Conservation (phyloP, 2,888 invertebrate genomes). For the Lissocephala sabroskyi region DNA sequence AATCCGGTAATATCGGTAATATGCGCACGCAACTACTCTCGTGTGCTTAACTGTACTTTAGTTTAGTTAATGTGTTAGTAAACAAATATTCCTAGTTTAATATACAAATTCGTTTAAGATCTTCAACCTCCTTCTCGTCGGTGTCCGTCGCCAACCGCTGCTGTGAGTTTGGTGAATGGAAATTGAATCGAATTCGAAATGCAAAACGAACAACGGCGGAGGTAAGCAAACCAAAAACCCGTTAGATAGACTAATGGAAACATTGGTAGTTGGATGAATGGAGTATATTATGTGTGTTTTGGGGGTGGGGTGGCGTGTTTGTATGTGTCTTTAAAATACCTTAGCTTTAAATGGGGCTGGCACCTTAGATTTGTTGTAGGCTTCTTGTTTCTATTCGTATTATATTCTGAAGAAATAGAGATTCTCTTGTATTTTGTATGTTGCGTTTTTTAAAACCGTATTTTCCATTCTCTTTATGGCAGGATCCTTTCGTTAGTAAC, state of each 20-base stretch:
- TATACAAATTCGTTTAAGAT: conserved; percentile 65
- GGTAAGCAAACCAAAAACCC: conserved; percentile 16
- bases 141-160: conserved; percentile 38
- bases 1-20: too few species aligned
- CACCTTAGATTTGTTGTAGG: background rate
- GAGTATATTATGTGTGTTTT: conserved; percentile 5
- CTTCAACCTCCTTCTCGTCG: conserved; percentile 23
- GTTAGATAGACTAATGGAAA: conserved; percentile 21
- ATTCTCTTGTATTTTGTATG: conserved; percentile 17
- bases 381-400: conserved; percentile 14
- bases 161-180: conserved; percentile 15
- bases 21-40: too few species aligned
- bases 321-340: conserved; percentile 23
- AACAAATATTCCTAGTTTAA: conserved; percentile 65
- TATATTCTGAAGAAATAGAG: conserved; percentile 15
- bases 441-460: conserved; percentile 50
- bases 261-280: too few species aligned
- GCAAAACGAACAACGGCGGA: too few species aligned
- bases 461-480: conserved; percentile 56
- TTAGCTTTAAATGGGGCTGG: conserved; percentile 8
- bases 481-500: conserved; percentile 66
- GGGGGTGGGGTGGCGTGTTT: conserved; percentile 2
- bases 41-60: too few species aligned
- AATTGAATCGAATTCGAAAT: conserved; percentile 15
- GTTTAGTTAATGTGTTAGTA: conserved; percentile 29